Evolutionary conservation across 1,140 invertebrate genomes (phyloP).

Genomic region (Caenorhabditis elegans): DNA sequence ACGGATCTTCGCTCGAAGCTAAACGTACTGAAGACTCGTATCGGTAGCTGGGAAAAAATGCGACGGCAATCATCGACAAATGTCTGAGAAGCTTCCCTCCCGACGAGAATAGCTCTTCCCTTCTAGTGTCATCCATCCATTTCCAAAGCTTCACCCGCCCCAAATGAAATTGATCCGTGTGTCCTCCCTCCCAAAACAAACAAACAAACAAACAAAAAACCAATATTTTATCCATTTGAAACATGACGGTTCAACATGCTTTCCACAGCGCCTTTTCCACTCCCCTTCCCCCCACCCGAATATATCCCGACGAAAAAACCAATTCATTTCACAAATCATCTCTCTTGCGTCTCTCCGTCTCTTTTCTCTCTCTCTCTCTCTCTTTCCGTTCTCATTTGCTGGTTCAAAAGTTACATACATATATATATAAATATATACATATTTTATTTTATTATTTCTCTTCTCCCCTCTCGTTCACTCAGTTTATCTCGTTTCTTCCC

Average conservation of each 20-base stretch:
- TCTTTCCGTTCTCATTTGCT: constrained; percentile 18
- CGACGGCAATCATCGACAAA: not conserved
- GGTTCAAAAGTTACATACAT: not conserved
- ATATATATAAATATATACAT: not conserved
- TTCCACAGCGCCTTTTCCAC: not conserved
- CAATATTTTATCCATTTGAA: not conserved
- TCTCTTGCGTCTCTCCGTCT: not conserved
- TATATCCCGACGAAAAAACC: not conserved
- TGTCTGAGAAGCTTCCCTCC: not conserved
- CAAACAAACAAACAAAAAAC: not conserved
- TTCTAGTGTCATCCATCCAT: not conserved
- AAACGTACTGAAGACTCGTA: constrained; percentile 36
- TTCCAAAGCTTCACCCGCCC: not conserved
- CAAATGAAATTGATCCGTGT: not conserved
- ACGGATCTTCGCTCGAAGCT: constrained; percentile 38
- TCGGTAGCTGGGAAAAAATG: constrained; percentile 18
- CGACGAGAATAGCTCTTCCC: no score
- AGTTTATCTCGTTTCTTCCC: not conserved
- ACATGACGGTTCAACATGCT: constrained; percentile 33
- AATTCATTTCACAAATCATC: constrained; percentile 10
- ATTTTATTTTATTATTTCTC: not conserved
- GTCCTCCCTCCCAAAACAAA: no score
- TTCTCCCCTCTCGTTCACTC: not conserved
- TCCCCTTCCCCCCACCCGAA: not conserved
- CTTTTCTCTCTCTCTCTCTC: not conserved